Evolutionary conservation across 2,888 invertebrate genomes (phyloP), one percentile per base, ranked within the genome.

Genomic region (Thymelicus sylvestris): DNA sequence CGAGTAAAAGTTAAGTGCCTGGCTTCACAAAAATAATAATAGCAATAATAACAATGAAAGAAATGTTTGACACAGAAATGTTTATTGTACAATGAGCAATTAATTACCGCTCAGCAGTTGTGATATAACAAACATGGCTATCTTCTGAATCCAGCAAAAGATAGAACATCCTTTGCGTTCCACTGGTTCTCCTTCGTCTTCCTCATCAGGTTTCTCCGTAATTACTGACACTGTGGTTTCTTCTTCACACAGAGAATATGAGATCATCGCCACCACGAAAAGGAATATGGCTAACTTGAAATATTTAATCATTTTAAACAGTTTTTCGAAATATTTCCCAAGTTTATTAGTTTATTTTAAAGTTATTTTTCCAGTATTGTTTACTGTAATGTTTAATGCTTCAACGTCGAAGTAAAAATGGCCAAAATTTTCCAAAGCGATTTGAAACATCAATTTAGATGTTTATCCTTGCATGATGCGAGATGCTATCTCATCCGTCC

Each of bases 81-180:
- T 55, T 55, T 55, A 55, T 55, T 55, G 24, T 7, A 7, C 2
- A 52, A 7, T 19, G 10, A 55, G 24, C 55, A 55, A 55, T 71
- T 52, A 71, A 41, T 71, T 75, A 44, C 92, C 89, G 73, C 92
- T 93, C 68, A 94, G 75, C 66, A 94, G 79, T 75, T 94, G 94
- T 1, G 94, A 93, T 73, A 94, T 89, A 39, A 94, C 85, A 75
- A 94, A 94, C 89, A 94, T 91, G 0, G 89, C 91, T 12, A 92
- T 93, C 81, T 94, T 94, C 82, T 93, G 94, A 61, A 94, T 92
- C 94, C 94, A 94, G 75, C 94, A 94, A 93, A 93, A 94, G 52
- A 94, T 94, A 12, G 93, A 92, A 72, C 94, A 94, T 38, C 88
- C 79, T 55, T 84, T 87, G 81, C 91, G 91, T 8, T 8, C 7